A percentile compares a stretch with the other conserved stretches of the same genome.
phyloP scores from a whole-genome alignment of 2,113 vertebrate species.

The Pseudonaja textilis region DNA sequence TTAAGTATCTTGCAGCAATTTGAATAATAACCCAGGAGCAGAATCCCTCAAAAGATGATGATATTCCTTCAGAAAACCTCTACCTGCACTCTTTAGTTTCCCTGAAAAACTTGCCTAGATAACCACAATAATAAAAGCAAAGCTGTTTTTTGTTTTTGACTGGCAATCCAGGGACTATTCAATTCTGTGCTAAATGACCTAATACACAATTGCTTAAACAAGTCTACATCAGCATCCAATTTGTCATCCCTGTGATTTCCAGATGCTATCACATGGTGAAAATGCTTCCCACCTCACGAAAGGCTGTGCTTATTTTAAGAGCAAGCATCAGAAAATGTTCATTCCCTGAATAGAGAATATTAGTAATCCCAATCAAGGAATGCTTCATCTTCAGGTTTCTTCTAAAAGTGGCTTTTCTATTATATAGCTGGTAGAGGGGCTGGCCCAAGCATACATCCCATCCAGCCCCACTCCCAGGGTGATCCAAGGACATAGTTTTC shows the following conservation, averaged over 20 bases:
- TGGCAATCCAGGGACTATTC: background rate
- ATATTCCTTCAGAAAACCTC: background rate
- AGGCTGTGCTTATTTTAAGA: background rate
- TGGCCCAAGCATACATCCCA: background rate
- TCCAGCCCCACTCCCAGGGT: background rate
- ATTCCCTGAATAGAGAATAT: background rate
- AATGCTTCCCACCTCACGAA: background rate
- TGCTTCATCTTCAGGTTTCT: background rate
- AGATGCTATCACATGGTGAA: background rate
- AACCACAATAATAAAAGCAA: background rate
- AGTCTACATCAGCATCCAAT: background rate
- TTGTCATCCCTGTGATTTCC: background rate
- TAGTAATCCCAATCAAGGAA: background rate
- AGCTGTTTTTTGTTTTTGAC: background rate
- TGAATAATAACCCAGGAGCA: background rate
- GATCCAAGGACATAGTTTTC: slow-evolving; percentile 11
- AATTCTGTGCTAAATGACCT: background rate
- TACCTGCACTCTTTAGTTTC: background rate
- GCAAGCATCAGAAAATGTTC: background rate
- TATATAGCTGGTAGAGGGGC: background rate
- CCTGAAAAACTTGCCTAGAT: background rate
- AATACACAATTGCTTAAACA: background rate
- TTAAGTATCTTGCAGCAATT: background rate
- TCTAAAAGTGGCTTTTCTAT: background rate
- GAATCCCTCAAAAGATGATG: background rate